Conservation (phyloP, 2,888 invertebrate genomes). For the Aphrophora alni region DNA sequence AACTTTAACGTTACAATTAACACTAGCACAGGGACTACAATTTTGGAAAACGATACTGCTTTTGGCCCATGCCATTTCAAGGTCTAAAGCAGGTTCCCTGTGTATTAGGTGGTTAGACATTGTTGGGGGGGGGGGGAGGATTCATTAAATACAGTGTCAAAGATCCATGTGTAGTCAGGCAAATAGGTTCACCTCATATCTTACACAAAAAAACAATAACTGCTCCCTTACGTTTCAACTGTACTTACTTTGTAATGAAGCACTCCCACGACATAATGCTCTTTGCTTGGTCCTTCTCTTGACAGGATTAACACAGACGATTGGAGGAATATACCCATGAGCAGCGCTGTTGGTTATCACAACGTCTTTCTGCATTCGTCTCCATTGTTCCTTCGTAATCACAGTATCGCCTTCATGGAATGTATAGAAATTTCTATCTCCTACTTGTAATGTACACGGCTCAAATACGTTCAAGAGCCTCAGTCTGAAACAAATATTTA, state of each 20-base stretch:
- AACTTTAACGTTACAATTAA: no score
- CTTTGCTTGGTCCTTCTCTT: slow-evolving; percentile 29
- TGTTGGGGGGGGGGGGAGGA: no score
- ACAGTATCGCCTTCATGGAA: slow-evolving; percentile 77
- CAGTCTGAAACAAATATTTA: slow-evolving; percentile 61
- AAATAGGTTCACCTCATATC: no score
- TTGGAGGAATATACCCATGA: not conserved
- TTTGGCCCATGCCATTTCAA: no score
- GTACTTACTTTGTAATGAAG: not conserved
- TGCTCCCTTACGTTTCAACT: no score
- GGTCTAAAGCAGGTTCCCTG: no score
- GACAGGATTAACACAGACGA: not conserved
- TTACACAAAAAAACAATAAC: no score
- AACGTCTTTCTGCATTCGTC: slow-evolving; percentile 44
- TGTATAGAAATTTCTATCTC: slow-evolving; percentile 85
- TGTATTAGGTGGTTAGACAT: no score
- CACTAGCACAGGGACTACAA: no score
- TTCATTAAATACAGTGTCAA: no score
- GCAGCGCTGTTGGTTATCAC: slow-evolving; percentile 4
- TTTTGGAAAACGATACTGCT: no score
- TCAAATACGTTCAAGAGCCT: slow-evolving; percentile 86
- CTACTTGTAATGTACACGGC: slow-evolving; percentile 87
- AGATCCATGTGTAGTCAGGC: no score
- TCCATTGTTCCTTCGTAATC: slow-evolving; percentile 80
- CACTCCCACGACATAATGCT: not conserved